These are phyloP conservation scores for Chrysopa pallens DNA, from an alignment of 1,140 invertebrate genomes.

Conservation along the genomic window DNA sequence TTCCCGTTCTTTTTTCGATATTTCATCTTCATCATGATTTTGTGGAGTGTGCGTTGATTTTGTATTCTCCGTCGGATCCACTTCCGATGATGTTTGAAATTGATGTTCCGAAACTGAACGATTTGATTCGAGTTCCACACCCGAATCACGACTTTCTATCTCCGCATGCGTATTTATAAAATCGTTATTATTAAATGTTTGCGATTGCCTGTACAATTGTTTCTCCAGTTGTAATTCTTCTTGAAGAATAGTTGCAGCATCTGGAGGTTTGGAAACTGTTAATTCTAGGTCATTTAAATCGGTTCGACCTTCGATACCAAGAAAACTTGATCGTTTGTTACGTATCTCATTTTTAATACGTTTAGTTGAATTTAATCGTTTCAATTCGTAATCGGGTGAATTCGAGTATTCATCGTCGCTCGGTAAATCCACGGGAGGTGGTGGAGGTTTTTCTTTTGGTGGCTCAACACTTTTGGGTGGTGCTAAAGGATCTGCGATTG, in stretches of 20 bases:
- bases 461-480: conserved; percentile 47
- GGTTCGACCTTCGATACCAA: conserved; percentile 56
- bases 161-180: conserved; percentile 12
- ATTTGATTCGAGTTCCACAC: conserved; percentile 41
- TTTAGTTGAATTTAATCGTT: conserved; percentile 61
- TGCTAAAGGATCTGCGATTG: conserved; percentile 18
- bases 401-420: conserved; percentile 26
- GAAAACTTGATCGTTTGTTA: conserved; percentile 67
- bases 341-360: conserved; percentile 72
- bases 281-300: conserved; percentile 49
- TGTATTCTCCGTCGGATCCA: too few relatives aligned
- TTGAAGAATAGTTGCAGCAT: conserved; percentile 57
- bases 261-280: conserved; percentile 52
- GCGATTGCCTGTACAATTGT: conserved; percentile 31
- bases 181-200: neutral
- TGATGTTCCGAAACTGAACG: too few relatives aligned
- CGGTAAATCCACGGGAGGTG: conserved; percentile 40
- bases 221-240: conserved; percentile 64
- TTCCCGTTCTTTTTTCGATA: conserved; percentile 48
- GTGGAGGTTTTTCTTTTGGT: conserved; percentile 71
- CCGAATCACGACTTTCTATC: conserved; percentile 52
- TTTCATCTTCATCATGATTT: conserved; percentile 43
- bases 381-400: conserved; percentile 21
- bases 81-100: too few relatives aligned
- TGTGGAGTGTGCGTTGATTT: too few relatives aligned